Conservation (phyloP, 2,888 invertebrate genomes). For the Microctonus hyperodae region DNA sequence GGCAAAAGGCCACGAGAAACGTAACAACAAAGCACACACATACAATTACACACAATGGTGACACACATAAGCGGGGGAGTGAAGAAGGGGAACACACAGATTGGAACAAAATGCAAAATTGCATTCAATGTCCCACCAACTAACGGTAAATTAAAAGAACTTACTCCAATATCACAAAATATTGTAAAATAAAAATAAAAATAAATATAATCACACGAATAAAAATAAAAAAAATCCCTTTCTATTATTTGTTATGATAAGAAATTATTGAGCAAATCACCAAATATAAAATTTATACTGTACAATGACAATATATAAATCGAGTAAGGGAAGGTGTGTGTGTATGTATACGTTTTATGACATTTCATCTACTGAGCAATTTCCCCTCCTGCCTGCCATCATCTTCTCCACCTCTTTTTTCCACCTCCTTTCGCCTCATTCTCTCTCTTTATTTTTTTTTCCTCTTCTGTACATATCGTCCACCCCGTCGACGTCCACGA, state of each 20-base stretch:
- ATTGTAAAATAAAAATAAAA: background rate
- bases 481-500: constrained; percentile 36
- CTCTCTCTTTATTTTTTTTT: constrained; percentile 20
- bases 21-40: constrained; percentile 14
- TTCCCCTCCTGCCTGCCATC: constrained; percentile 11
- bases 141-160: background rate
- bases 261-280: background rate
- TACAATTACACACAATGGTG: background rate
- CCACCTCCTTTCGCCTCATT: constrained; percentile 22
- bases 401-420: constrained; percentile 20
- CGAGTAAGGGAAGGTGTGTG: constrained; percentile 19
- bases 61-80: background rate
- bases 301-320: background rate
- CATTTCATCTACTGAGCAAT: constrained; percentile 39
- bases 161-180: background rate
- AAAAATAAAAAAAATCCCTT: background rate
- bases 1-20: constrained; percentile 8
- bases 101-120: background rate
- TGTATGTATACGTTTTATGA: constrained; percentile 41
- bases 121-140: background rate
- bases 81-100: background rate
- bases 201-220: background rate
- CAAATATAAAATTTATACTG: background rate
- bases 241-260: background rate
- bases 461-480: constrained; percentile 12